Evolutionary conservation across 1,140 invertebrate species (phyloP), one percentile per base, ranked within the genome.

Genomic region (Hylaeus volcanicus): DNA sequence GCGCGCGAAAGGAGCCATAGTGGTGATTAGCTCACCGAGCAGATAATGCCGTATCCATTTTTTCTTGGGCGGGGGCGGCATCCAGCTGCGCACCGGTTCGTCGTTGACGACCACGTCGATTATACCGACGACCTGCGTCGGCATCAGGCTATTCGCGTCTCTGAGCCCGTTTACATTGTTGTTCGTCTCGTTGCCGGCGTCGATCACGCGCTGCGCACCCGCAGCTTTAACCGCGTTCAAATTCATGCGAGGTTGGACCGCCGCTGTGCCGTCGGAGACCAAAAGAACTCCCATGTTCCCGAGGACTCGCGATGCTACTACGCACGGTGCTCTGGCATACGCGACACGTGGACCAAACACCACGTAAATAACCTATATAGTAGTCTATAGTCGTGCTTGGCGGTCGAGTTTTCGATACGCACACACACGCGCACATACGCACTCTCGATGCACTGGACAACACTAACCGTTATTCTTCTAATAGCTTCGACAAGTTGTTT

Each of bases 21-120:
- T 4, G n/a, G n/a, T 58, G 37, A 51, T 72, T 69, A 53, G 51
- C 92, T 94, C 91, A 94, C 93, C 93, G 66, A 93, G 94, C 77
- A 96, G 91, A 89, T 96, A 96, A 88, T 96, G 95, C 82, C 94
- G 94, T 74, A 96, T 96, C 96, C 96, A 96, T 90, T 96, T 96
- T 93, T 96, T 96, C 91, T 96, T 96, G 14, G 96, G 95, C 60
- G 95, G 95, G 60, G 95, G 94, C 64, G 94, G 93, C 66, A 92
- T 90, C 90, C 91, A 91, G 75, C 85, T 89, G 71, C 77, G 76
- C 4, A 83, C 72, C 68, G 86, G 70, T n/a, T 88, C 79, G 45
- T 89, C 84, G 71, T 85, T 68, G 73, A 85, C 81, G 64, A 85
- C 76, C 39, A 79, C 74, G 63, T 84, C 79, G 79, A 89, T 84